phyloP scores from a whole-genome alignment of 2,797 vertebrate species.

The Coccyzus lansbergi region DNA sequence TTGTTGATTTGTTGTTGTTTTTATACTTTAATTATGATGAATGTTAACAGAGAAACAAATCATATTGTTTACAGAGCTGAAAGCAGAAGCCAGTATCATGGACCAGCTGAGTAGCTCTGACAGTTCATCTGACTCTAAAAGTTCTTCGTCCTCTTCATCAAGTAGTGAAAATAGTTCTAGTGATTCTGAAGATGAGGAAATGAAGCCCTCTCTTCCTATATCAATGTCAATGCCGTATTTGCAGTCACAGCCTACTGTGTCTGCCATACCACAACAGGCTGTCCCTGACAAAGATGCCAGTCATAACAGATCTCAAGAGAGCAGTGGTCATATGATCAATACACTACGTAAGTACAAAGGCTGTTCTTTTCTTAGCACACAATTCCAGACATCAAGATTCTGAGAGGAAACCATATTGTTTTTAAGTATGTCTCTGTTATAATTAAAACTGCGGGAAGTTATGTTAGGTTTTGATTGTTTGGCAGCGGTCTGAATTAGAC shows the following conservation, averaged over 20 bases:
- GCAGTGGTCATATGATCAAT: slow-evolving; percentile 86
- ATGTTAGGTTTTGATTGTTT: slow-evolving; percentile 53
- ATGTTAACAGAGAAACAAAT: slow-evolving; percentile 16
- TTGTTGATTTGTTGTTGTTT: background rate
- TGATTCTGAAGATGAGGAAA: slow-evolving; percentile 87
- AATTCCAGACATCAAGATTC: slow-evolving; percentile 49
- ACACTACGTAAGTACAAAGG: slow-evolving; percentile 90
- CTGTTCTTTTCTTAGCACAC: slow-evolving; percentile 57
- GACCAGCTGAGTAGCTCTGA: slow-evolving; percentile 94
- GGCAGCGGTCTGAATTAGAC: slow-evolving; percentile 45
- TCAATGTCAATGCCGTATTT: slow-evolving; percentile 52
- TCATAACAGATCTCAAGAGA: slow-evolving; percentile 80
- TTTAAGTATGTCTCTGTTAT: slow-evolving; percentile 60
- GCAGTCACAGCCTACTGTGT: slow-evolving; percentile 67
- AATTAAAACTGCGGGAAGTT: slow-evolving; percentile 63
- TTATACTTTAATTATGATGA: background rate
- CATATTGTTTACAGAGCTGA: slow-evolving; percentile 84
- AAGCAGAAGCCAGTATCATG: slow-evolving; percentile 93
- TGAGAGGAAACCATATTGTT: slow-evolving; percentile 63
- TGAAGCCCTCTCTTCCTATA: slow-evolving; percentile 59
- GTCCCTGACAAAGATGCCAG: slow-evolving; percentile 69
- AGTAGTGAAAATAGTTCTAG: slow-evolving; percentile 90
- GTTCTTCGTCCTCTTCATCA: slow-evolving; percentile 91
- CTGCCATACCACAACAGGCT: slow-evolving; percentile 76
- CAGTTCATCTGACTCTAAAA: slow-evolving; percentile 92